Evolutionary conservation across 2,113 vertebrate genomes (phyloP).

Genomic region (Gymnocephalus cernua): DNA sequence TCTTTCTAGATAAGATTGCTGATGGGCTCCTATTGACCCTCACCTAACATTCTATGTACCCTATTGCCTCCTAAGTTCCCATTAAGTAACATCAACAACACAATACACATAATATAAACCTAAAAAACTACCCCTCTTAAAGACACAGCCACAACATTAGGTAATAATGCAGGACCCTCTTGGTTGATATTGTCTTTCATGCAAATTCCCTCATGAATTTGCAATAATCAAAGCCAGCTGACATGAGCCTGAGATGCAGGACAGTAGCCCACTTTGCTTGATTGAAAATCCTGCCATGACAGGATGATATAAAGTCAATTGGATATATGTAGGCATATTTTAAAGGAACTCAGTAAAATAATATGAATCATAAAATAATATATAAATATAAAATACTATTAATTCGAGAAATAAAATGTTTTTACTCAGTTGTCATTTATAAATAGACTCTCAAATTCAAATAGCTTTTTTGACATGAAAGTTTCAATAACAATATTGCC

Average conservation of each 20-base stretch:
- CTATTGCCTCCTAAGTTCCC: background rate
- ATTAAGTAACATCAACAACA: background rate
- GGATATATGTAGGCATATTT: background rate
- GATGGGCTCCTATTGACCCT: background rate
- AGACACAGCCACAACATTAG: background rate
- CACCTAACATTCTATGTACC: background rate
- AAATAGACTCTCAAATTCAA: too few species aligned
- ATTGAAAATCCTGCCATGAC: too few species aligned
- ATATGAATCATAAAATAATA: background rate
- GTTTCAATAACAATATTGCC: too few species aligned
- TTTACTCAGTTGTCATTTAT: background rate
- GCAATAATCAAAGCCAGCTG: background rate
- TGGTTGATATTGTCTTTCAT: background rate
- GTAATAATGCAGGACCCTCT: background rate
- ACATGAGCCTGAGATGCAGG: background rate
- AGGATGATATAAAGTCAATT: too few species aligned
- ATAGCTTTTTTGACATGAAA: too few species aligned
- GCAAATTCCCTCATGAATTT: background rate
- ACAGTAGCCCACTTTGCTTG: too few species aligned
- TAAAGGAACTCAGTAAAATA: too few species aligned
- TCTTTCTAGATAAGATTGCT: too few species aligned
- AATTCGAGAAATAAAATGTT: slow-evolving; percentile 8
- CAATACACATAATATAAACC: background rate
- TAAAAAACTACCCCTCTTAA: background rate
- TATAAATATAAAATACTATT: too few species aligned